A percentile compares a stretch with the other conserved stretches of the same genome.
phyloP scores from a whole-genome alignment of 2,113 vertebrate species.

The Erythrolamprus reginae region DNA sequence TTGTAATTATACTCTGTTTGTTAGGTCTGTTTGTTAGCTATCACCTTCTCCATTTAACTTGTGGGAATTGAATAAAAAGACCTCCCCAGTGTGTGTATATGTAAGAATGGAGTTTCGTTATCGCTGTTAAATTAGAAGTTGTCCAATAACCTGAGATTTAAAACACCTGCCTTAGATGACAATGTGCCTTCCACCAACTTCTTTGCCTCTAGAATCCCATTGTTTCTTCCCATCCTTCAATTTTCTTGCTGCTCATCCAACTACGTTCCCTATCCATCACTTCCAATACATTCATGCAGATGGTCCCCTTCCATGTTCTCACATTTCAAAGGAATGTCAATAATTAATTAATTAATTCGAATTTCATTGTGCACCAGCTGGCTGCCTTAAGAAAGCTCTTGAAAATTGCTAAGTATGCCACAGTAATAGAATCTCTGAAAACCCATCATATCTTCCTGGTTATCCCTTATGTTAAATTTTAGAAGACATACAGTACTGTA shows the following conservation, averaged over 20 bases:
- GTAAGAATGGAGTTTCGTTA: background rate
- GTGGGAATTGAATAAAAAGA: background rate
- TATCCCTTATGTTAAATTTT: background rate
- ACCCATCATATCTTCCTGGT: too few relatives aligned
- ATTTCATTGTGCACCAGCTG: background rate
- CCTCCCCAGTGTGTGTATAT: background rate
- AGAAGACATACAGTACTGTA: background rate
- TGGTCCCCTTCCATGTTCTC: background rate
- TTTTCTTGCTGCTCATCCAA: background rate
- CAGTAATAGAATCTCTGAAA: background rate
- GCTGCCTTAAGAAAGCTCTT: accelerated
- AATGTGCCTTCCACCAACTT: background rate
- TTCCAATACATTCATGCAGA: background rate
- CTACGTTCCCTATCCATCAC: background rate
- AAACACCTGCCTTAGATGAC: background rate
- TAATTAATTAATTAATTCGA: conserved; percentile 1
- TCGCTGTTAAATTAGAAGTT: background rate
- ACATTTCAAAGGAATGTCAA: background rate
- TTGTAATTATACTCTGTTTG: background rate
- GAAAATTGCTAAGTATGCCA: background rate
- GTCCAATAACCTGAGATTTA: background rate
- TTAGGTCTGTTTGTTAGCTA: too few relatives aligned
- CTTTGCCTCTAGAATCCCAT: too few relatives aligned
- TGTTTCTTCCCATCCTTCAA: too few relatives aligned
- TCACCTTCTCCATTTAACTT: background rate